A percentile compares a stretch with the other conserved stretches of the same genome.
Evolutionary conservation across 2,113 vertebrate genomes (phyloP).

Genomic region (Anguilla japonica): DNA sequence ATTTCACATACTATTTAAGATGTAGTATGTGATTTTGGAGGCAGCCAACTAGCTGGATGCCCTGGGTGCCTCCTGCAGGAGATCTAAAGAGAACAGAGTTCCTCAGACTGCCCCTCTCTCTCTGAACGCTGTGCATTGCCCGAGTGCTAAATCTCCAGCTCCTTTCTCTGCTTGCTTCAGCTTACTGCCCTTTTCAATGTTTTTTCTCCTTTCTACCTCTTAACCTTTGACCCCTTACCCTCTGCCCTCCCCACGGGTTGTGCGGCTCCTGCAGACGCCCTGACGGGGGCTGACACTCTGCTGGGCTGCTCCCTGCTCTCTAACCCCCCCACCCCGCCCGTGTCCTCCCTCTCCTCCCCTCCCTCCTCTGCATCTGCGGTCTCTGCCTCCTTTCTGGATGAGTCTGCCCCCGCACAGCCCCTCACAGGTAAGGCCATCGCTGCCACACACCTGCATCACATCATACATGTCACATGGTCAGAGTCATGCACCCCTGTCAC

Average conservation of each 20-base stretch:
- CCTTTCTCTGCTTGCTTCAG: not conserved
- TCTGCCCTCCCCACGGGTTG: conserved; percentile 25
- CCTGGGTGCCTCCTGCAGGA: no score
- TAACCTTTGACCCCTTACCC: not conserved
- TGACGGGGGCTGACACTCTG: conserved; percentile 86
- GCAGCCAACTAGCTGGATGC: no score
- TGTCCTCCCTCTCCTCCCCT: conserved; percentile 50
- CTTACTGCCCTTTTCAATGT: not conserved
- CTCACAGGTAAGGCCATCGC: conserved; percentile 77
- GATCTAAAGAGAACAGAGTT: no score
- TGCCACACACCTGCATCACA: not conserved
- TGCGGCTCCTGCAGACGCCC: conserved; percentile 72
- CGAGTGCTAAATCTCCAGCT: no score
- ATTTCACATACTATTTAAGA: no score
- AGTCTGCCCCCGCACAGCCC: conserved; percentile 82
- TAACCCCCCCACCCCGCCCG: conserved; percentile 62
- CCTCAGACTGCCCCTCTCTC: no score
- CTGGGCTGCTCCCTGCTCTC: conserved; percentile 88
- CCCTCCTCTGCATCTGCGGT: conserved; percentile 53
- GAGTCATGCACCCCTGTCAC: not conserved
- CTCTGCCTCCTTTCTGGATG: conserved; percentile 78
- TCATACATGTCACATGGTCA: not conserved
- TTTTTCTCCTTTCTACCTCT: not conserved
- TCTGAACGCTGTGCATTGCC: no score
- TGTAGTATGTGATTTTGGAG: no score